Percentiles rank a stretch among this genome's conserved stretches.
phyloP scores from a whole-genome alignment of 2,888 invertebrate species.

The Diplazon laetatorius region DNA sequence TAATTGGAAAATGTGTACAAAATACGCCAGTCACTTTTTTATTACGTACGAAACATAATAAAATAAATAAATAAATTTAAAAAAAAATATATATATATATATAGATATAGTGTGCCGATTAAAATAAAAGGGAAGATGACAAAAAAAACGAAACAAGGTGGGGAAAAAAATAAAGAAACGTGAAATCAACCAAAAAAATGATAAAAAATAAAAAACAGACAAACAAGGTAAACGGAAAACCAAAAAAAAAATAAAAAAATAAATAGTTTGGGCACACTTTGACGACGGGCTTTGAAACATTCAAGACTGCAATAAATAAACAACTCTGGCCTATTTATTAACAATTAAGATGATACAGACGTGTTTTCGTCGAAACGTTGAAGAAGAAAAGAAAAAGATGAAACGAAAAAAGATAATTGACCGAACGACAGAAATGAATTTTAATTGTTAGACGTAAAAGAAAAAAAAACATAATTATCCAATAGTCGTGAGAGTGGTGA shows the following conservation, averaged over 20 bases:
- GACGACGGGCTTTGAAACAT: slow-evolving; percentile 70
- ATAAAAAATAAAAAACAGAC: slow-evolving; percentile 40
- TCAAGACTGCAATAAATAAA: slow-evolving; percentile 80
- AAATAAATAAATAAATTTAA: slow-evolving; percentile 18
- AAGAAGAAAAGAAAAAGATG: slow-evolving; percentile 19
- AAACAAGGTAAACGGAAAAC: not conserved
- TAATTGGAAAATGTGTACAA: slow-evolving; percentile 55
- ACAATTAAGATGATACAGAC: slow-evolving; percentile 45
- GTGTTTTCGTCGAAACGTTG: slow-evolving; percentile 46
- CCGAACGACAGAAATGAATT: slow-evolving; percentile 29
- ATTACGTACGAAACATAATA: slow-evolving; percentile 43
- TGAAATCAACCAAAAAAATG: slow-evolving; percentile 19
- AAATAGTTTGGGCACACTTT: slow-evolving; percentile 29
- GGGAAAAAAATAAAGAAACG: slow-evolving; percentile 21
- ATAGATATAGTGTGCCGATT: slow-evolving; percentile 11
- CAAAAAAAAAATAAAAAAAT: slow-evolving; percentile 38
- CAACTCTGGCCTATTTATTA: slow-evolving; percentile 78
- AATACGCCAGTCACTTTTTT: slow-evolving; percentile 60
- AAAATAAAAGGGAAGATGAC: not conserved
- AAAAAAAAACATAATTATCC: slow-evolving; percentile 36
- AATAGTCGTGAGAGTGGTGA: slow-evolving; percentile 21
- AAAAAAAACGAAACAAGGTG: slow-evolving; percentile 27
- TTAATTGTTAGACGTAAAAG: slow-evolving; percentile 37
- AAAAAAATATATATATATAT: slow-evolving; percentile 15
- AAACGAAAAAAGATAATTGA: not conserved